phyloP scores from a whole-genome alignment of 2,888 invertebrate species.

The Cryptus viduatorius region DNA sequence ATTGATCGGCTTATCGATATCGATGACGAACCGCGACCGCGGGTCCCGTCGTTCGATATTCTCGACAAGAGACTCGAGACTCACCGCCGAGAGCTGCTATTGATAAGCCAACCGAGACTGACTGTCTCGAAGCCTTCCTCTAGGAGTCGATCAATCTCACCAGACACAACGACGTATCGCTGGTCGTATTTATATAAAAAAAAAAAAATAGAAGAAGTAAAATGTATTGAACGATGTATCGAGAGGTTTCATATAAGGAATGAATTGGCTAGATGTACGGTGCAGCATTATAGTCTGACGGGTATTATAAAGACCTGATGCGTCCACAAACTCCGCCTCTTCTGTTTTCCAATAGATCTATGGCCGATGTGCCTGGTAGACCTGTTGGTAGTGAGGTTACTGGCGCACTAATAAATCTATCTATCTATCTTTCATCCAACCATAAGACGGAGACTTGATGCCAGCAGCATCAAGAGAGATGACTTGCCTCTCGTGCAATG shows the following conservation, averaged over 20 bases:
- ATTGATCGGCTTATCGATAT: conserved; percentile 66
- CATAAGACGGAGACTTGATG: neutral
- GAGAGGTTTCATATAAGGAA: conserved; percentile 32
- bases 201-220: neutral
- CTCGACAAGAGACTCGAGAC: conserved; percentile 53
- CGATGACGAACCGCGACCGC: conserved; percentile 52
- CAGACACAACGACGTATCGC: conserved; percentile 45
- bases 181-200: conserved; percentile 58
- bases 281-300: conserved; percentile 23
- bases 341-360: conserved; percentile 35
- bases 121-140: conserved; percentile 51
- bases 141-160: conserved; percentile 60
- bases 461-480: conserved; percentile 15
- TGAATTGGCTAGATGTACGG: conserved; percentile 32
- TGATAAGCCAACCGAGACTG: conserved; percentile 64
- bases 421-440: conserved; percentile 13
- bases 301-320: conserved; percentile 44
- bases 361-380: neutral
- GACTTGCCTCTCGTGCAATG: conserved; percentile 12
- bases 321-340: conserved; percentile 30
- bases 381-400: neutral
- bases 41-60: conserved; percentile 43
- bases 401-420: conserved; percentile 2
- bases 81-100: conserved; percentile 51
- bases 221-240: conserved; percentile 23